Conservation (phyloP, 2,888 invertebrate genomes). For the Spicauda simplicius region DNA sequence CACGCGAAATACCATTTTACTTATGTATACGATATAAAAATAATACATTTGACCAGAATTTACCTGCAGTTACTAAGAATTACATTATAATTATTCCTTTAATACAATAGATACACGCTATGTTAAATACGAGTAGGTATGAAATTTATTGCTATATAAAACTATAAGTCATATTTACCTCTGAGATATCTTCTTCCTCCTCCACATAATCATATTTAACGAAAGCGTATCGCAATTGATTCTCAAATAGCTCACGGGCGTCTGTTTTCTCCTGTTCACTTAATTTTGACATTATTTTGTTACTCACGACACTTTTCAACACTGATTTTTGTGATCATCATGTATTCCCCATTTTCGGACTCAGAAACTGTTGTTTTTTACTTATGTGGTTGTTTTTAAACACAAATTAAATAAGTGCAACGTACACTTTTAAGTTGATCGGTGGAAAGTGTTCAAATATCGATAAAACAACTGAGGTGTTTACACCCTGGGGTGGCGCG, state of each 20-base stretch:
- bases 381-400: too few species aligned
- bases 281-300: slow-evolving; percentile 49
- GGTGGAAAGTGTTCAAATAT: slow-evolving; percentile 69
- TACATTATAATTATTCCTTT: too few species aligned
- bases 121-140: too few species aligned
- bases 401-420: too few species aligned
- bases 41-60: too few species aligned
- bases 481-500: slow-evolving; percentile 44
- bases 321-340: not conserved
- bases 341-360: not conserved
- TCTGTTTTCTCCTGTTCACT: slow-evolving; percentile 65
- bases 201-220: slow-evolving; percentile 67
- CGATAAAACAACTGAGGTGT: slow-evolving; percentile 73
- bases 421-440: slow-evolving; percentile 15
- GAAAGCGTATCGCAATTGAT: slow-evolving; percentile 72
- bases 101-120: not conserved
- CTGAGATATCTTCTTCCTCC: slow-evolving; percentile 70
- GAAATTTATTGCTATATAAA: not conserved
- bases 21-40: too few species aligned
- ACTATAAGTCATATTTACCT: slow-evolving; percentile 56
- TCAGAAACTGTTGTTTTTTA: too few species aligned
- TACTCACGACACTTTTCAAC: not conserved
- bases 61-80: too few species aligned
- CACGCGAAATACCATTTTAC: not conserved
- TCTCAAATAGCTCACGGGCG: slow-evolving; percentile 74